A percentile compares a stretch with the other conserved stretches of the same genome.
These are phyloP conservation scores for Okapia johnstoni DNA, from an alignment of 2,113 vertebrate genomes.

Conservation along the genomic window DNA sequence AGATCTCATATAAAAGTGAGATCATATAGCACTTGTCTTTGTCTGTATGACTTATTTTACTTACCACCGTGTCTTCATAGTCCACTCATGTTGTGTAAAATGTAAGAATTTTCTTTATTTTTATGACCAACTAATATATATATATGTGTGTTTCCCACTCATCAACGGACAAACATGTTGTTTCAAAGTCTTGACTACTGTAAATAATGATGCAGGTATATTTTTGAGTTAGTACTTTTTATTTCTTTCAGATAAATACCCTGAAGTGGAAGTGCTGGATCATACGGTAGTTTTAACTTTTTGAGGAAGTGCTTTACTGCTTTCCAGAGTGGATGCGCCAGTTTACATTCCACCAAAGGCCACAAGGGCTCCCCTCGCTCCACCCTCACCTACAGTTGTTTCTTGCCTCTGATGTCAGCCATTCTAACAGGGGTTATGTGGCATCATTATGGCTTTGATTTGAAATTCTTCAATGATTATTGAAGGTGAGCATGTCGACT, in stretches of 20 bases:
- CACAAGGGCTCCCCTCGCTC: not conserved
- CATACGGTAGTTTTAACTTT: not conserved
- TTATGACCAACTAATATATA: not conserved
- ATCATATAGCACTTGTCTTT: not conserved
- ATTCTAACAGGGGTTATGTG: not conserved
- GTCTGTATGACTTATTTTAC: not conserved
- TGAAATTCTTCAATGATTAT: not conserved
- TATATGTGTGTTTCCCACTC: not conserved
- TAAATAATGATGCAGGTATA: not conserved
- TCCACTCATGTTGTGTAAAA: not conserved
- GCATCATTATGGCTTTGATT: not conserved
- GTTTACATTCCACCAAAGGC: not conserved
- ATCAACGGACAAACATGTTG: not conserved
- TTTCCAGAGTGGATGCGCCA: not conserved
- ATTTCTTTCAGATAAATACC: not conserved
- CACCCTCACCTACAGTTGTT: not conserved
- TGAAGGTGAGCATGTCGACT: not conserved
- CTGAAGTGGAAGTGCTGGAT: not conserved
- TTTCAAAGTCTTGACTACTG: not conserved
- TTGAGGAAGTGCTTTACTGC: not conserved
- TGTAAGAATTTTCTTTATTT: not conserved
- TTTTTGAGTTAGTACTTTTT: not conserved
- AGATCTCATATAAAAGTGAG: not conserved
- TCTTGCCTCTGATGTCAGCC: not conserved
- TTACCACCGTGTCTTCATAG: not conserved